Evolutionary conservation across 2,888 invertebrate species (phyloP).

Genomic region (Nebria salina): DNA sequence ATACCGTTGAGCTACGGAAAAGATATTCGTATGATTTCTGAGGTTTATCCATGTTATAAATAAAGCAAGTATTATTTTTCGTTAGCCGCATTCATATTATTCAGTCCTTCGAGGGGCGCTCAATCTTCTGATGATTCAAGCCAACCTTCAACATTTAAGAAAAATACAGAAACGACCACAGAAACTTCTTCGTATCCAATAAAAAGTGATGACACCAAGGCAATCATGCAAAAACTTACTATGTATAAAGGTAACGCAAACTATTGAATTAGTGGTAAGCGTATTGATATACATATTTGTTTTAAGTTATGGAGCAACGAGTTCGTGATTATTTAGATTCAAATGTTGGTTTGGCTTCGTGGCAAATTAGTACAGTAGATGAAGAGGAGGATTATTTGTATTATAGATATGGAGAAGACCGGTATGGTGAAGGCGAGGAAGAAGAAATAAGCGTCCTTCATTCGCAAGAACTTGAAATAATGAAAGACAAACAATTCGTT

Average conservation of each 20-base stretch:
- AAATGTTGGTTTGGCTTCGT: conserved; percentile 22
- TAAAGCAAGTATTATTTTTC: background rate
- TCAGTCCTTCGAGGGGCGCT: background rate
- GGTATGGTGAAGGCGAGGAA: background rate
- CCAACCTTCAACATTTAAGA: background rate
- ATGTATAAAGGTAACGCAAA: background rate
- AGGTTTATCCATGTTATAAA: background rate
- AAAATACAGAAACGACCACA: background rate
- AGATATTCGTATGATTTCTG: background rate
- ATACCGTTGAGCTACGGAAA: background rate
- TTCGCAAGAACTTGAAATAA: background rate
- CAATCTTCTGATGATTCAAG: background rate
- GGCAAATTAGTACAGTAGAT: conserved; percentile 21
- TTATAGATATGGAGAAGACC: background rate
- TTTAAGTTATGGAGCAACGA: conserved; percentile 33
- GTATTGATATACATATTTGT: background rate
- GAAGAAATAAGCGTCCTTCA: background rate
- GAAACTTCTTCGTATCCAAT: background rate
- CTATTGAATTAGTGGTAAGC: background rate
- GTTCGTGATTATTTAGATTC: conserved; percentile 28
- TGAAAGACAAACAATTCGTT: conserved; percentile 52
- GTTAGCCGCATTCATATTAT: background rate
- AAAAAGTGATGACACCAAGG: background rate
- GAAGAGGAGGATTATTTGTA: background rate
- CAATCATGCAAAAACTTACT: background rate